Conservation (phyloP, 2,797 vertebrate genomes). For the Lepus townsendii region DNA sequence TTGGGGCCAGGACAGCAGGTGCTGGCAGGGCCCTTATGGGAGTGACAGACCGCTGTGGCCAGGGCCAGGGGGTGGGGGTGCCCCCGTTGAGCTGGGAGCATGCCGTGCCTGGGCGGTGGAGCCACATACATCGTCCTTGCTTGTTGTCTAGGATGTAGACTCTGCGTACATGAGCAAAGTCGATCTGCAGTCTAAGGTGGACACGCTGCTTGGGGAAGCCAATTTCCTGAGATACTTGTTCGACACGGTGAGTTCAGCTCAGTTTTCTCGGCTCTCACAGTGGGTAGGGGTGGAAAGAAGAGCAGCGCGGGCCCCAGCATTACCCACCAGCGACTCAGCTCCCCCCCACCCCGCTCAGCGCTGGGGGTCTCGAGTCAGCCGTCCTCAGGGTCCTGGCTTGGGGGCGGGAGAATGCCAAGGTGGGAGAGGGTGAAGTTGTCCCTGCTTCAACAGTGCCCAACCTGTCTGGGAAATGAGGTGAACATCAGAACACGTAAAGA, state of each 20-base stretch:
- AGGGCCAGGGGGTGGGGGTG: no score
- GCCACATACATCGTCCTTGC: background rate
- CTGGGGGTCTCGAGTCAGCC: background rate
- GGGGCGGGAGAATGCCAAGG: background rate
- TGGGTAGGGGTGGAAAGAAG: background rate
- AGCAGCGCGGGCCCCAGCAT: background rate
- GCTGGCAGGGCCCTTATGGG: background rate
- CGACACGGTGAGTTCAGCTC: slow-evolving; percentile 89
- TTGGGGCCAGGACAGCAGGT: background rate
- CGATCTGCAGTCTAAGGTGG: slow-evolving; percentile 92
- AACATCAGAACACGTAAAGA: background rate
- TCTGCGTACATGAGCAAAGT: slow-evolving; percentile 93
- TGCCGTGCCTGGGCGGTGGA: no score
- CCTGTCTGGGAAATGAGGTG: background rate
- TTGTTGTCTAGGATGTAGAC: slow-evolving; percentile 92
- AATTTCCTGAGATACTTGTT: slow-evolving; percentile 94
- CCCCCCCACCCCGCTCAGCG: background rate
- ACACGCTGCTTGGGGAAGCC: slow-evolving; percentile 92
- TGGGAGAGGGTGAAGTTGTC: background rate
- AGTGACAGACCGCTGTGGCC: background rate
- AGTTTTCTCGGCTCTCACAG: slow-evolving; percentile 2
- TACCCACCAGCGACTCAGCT: background rate
- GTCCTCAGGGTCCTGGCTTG: background rate
- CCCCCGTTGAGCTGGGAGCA: background rate
- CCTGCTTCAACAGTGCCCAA: background rate